phyloP scores from a whole-genome alignment of 2,888 invertebrate genomes.

The Melolontha melolontha region DNA sequence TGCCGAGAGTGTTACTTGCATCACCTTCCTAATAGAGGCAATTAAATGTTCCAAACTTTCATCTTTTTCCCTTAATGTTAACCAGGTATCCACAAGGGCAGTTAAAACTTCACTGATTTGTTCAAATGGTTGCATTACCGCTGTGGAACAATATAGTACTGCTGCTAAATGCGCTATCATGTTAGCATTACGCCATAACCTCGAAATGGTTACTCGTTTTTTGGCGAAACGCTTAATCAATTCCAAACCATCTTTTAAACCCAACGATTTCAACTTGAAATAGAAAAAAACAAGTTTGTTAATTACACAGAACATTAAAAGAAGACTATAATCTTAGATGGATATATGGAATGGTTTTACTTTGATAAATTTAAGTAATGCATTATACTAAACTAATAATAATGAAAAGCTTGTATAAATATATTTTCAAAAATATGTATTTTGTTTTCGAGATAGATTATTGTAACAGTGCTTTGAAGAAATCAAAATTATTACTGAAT shows the following conservation, averaged over 20 bases:
- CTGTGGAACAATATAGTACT: slow-evolving; percentile 69
- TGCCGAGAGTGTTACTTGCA: slow-evolving; percentile 72
- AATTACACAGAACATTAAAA: neutral
- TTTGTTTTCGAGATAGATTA: no score
- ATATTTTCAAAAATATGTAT: no score
- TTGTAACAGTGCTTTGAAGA: no score
- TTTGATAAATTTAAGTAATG: no score
- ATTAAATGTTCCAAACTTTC: slow-evolving; percentile 56
- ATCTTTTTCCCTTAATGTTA: slow-evolving; percentile 58
- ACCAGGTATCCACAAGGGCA: slow-evolving; percentile 63
- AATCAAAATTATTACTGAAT: no score
- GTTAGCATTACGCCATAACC: slow-evolving; percentile 70
- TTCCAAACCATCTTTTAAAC: slow-evolving; percentile 69
- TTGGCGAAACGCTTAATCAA: slow-evolving; percentile 67
- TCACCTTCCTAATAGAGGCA: slow-evolving; percentile 61
- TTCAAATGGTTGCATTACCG: slow-evolving; percentile 68
- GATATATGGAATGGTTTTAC: no score
- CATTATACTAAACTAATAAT: no score
- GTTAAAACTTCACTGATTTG: slow-evolving; percentile 58
- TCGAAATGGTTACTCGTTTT: slow-evolving; percentile 67
- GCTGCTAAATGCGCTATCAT: slow-evolving; percentile 70
- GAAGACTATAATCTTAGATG: neutral
- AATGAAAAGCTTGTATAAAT: no score
- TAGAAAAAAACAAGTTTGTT: slow-evolving; percentile 6
- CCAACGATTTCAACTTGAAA: slow-evolving; percentile 69